phyloP scores from a whole-genome alignment of 2,888 invertebrate genomes.

The Cryptus armator region DNA sequence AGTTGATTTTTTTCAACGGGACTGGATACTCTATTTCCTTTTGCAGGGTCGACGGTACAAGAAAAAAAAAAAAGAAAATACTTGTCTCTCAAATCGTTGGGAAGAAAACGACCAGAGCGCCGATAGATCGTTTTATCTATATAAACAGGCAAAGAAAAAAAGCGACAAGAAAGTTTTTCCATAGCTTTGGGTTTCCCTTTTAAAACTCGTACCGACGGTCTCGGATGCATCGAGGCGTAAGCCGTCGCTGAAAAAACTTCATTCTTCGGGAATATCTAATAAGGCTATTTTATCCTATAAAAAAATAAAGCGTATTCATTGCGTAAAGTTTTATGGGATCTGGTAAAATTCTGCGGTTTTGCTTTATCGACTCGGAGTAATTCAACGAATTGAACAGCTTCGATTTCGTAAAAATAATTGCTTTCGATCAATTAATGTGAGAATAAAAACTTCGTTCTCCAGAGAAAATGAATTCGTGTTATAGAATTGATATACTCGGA shows the following conservation, averaged over 20 bases:
- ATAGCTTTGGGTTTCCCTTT: conserved; percentile 8
- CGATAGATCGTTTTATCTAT: conserved; percentile 12
- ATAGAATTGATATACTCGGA: not conserved
- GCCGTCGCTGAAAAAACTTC: not conserved
- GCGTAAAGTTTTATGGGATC: not conserved
- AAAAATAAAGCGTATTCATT: not conserved
- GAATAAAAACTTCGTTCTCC: not conserved
- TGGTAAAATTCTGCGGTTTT: not conserved
- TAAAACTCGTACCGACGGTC: not conserved
- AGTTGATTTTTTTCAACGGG: too few species aligned
- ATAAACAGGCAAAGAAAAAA: conserved; percentile 3
- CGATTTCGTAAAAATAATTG: not conserved
- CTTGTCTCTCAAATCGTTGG: not conserved
- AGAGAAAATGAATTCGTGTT: not conserved
- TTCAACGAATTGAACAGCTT: not conserved
- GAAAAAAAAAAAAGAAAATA: conserved; percentile 10
- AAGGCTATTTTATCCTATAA: not conserved
- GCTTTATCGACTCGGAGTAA: not conserved
- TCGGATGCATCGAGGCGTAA: not conserved
- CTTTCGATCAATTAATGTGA: not conserved
- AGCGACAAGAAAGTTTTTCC: conserved; percentile 23
- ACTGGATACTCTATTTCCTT: not conserved
- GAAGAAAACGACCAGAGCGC: not conserved
- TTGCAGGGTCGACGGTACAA: conserved; percentile 2
- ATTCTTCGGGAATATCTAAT: not conserved